Conservation (phyloP, 2,797 vertebrate species). For the Balearica regulorum region DNA sequence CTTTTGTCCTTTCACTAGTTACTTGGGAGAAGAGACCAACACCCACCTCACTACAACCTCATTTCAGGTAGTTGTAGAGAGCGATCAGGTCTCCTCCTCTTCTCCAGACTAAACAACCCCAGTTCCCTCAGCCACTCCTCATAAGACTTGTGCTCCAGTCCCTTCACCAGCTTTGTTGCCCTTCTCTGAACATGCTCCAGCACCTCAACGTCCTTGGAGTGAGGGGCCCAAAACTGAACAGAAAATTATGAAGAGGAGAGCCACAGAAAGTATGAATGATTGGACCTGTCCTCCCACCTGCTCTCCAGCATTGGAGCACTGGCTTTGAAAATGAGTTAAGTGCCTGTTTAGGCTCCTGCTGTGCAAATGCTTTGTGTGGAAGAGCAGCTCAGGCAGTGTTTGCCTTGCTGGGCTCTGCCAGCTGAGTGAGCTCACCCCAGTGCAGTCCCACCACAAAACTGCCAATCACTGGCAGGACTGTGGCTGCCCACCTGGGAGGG, state of each 20-base stretch:
- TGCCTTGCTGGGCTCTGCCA: not conserved
- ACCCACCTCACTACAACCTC: too few species aligned
- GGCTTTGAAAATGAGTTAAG: not conserved
- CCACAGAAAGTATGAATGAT: not conserved
- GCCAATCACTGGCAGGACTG: not conserved
- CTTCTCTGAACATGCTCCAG: too few species aligned
- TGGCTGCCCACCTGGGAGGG: not conserved
- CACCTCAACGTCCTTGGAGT: too few species aligned
- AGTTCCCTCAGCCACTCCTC: too few species aligned
- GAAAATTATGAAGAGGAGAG: not conserved
- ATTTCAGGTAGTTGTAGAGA: too few species aligned
- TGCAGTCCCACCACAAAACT: not conserved
- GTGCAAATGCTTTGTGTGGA: not conserved
- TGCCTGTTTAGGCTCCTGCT: not conserved
- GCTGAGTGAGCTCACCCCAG: not conserved
- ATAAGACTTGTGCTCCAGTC: too few species aligned
- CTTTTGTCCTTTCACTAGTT: too few species aligned
- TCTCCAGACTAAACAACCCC: too few species aligned
- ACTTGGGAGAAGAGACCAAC: too few species aligned
- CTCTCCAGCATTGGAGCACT: not conserved
- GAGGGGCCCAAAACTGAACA: too few species aligned
- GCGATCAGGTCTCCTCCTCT: too few species aligned
- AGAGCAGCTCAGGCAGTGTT: not conserved
- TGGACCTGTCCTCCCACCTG: not conserved
- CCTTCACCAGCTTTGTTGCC: too few species aligned